Percentiles rank a stretch among this genome's conserved stretches.
phyloP scores from a whole-genome alignment of 2,888 invertebrate species.

The Andricus curvator region DNA sequence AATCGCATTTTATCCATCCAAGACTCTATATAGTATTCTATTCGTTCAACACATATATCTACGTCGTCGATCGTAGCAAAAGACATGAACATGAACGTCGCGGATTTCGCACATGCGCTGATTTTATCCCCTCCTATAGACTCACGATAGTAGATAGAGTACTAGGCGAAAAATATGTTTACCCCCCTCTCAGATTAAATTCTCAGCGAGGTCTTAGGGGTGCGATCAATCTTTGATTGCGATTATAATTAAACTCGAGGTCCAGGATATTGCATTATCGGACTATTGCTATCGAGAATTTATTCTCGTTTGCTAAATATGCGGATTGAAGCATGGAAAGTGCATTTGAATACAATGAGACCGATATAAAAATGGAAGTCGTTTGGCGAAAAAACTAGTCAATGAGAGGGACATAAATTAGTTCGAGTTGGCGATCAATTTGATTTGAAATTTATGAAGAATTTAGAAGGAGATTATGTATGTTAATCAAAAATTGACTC shows the following conservation, averaged over 20 bases:
- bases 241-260: slow-evolving; percentile 11
- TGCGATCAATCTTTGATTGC: slow-evolving; percentile 17
- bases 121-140: slow-evolving; percentile 1
- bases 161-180: slow-evolving; percentile 1
- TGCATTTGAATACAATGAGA: slow-evolving; percentile 8
- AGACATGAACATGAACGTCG: slow-evolving; percentile 9
- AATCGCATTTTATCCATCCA: slow-evolving; percentile 27
- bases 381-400: neutral
- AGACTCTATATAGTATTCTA: neutral
- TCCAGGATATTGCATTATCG: slow-evolving; percentile 5
- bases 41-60: neutral
- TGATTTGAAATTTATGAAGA: too few species aligned
- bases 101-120: slow-evolving; percentile 29
- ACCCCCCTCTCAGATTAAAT: slow-evolving; percentile 24
- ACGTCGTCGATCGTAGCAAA: slow-evolving; percentile 25
- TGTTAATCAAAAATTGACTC: too few species aligned
- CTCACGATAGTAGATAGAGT: neutral
- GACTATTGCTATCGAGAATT: neutral
- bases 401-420: slow-evolving; percentile 9
- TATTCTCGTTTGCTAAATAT: neutral
- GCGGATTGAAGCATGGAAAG: neutral
- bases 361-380: neutral
- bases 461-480: too few species aligned
- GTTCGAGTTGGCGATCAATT: neutral
- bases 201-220: slow-evolving; percentile 2